phyloP scores from a whole-genome alignment of 2,113 vertebrate species.

The Fulmarus glacialis region DNA sequence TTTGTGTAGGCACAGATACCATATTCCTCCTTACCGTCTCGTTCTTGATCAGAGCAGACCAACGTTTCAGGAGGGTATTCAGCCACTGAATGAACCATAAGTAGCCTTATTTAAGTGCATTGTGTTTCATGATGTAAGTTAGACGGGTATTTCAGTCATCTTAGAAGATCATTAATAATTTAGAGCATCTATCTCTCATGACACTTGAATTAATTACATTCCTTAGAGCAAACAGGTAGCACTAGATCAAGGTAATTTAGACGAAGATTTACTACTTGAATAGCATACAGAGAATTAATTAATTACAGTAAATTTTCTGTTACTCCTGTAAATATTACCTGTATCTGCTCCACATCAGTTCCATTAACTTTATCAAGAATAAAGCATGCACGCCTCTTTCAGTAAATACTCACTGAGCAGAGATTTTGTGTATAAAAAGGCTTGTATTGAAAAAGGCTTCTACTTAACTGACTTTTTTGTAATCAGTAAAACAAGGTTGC shows the following conservation, averaged over 20 bases:
- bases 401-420: background rate
- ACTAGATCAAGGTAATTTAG: background rate
- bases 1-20: too few species aligned
- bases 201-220: background rate
- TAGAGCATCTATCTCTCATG: background rate
- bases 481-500: background rate
- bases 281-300: background rate
- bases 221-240: background rate
- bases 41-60: background rate
- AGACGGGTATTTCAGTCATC: background rate
- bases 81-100: background rate
- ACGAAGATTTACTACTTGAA: background rate
- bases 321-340: background rate
- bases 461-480: background rate
- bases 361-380: background rate
- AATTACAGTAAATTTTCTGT: background rate
- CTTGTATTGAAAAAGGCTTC: background rate
- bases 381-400: background rate
- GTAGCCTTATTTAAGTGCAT: background rate
- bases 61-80: background rate
- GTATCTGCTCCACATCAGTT: background rate
- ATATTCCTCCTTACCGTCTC: background rate
- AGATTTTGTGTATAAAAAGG: background rate
- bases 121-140: background rate
- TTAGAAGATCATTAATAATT: background rate